These are phyloP conservation scores for Harpagoxenus sublaevis DNA, from an alignment of 2,888 invertebrate genomes.

Conservation along the genomic window DNA sequence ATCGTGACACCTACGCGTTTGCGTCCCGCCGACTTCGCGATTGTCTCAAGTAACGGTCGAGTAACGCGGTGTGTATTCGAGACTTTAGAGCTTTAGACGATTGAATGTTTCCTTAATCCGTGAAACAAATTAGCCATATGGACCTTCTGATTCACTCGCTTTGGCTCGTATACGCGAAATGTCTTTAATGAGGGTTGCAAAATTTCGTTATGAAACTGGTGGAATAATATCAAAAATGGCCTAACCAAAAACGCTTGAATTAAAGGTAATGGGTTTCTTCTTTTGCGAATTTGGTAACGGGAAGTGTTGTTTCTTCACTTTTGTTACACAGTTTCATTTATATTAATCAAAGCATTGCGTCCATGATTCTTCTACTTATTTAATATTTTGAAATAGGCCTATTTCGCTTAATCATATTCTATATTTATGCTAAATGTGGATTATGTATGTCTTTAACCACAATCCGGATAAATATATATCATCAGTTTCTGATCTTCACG, in stretches of 20 bases:
- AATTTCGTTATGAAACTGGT: constrained; percentile 26
- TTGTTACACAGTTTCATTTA: constrained; percentile 2
- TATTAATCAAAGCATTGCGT: background rate
- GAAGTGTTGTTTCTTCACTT: constrained; percentile 2
- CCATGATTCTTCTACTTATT: background rate
- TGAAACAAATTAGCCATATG: constrained; percentile 16
- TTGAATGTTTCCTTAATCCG: background rate
- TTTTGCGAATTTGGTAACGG: constrained; percentile 15
- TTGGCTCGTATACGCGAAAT: constrained; percentile 10
- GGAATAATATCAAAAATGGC: background rate
- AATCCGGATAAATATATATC: background rate
- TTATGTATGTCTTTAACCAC: background rate
- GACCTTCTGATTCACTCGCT: background rate
- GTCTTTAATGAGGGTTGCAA: constrained; percentile 33
- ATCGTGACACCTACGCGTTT: constrained; percentile 32
- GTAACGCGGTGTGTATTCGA: background rate
- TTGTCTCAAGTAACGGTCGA: constrained; percentile 22
- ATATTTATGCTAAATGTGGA: background rate
- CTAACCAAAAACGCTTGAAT: constrained; percentile 5
- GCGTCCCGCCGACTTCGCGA: constrained; percentile 26
- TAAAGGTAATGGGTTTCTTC: background rate
- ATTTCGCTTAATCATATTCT: background rate
- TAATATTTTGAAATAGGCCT: background rate
- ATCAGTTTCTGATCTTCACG: background rate
- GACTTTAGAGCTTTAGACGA: background rate